Evolutionary conservation across 2,888 invertebrate genomes (phyloP), one percentile per base, ranked within the genome.

Genomic region (Drosophila mimetica): DNA sequence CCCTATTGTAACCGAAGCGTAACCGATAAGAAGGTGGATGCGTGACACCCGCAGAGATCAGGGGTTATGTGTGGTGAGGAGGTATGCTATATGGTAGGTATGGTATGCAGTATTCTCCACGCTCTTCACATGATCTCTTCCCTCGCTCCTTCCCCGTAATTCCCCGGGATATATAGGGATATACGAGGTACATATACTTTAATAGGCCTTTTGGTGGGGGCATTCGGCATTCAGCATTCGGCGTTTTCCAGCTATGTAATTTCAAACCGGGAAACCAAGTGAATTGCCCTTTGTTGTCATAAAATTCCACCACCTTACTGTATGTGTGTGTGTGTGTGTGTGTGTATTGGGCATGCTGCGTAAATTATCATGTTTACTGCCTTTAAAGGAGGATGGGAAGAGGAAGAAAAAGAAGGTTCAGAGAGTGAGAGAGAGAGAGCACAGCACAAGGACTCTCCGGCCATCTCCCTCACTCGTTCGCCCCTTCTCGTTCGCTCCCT

Each of bases 261-360:
- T 65, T 74, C 59, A 67, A 64, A 55, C 54, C 41, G 54, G 58
- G 69, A 39, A 28, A 53, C 69, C 72, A 69, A 58, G 64, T 64
- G 64, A 64, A 64, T 64, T 51, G 36, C 64, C 64, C 63, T 69
- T 69, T 70, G 71, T 69, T 70, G 71, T 70, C 75, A 75, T 76
- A 64, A 79, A 79, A 79, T 79, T 79, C 79, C 79, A 79, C 79
- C 81, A 79, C 79, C 79, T 74, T 78, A 61, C 70, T 28, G 54
- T 20, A 57, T 39, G 39, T 14, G 9, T 11, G 18, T 9, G 16
- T 6, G 44, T 13, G 50, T 55, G 28, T 60, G 51, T 37, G 32
- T 61, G 48, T 57, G 54, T 54, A 46, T 53, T 28, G 52, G 60
- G 25, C 48, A 57, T 51, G 67, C 61, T 63, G 66, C 72, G 75